Evolutionary conservation across 1,140 invertebrate species (phyloP).

Genomic region (Drosophila gunungcola): DNA sequence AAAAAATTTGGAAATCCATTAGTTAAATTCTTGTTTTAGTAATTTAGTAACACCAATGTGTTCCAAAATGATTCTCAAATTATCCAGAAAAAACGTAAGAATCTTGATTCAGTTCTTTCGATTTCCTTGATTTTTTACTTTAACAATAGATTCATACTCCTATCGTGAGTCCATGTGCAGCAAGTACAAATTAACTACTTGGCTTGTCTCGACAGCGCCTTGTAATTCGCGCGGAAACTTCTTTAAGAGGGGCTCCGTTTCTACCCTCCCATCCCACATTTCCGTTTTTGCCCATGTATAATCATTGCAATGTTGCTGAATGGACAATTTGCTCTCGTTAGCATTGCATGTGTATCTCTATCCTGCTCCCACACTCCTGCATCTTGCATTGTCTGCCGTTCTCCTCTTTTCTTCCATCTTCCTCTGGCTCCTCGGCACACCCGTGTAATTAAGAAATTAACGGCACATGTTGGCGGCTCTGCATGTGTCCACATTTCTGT

Average conservation of each 20-base stretch:
- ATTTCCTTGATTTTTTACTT: constrained; percentile 7
- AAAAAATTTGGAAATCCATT: too few relatives aligned
- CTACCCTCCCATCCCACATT: not conserved
- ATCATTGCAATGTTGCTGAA: constrained; percentile 56
- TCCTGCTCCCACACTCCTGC: constrained; percentile 13
- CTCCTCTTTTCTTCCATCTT: constrained; percentile 1
- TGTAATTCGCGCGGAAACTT: constrained; percentile 76
- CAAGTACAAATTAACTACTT: constrained; percentile 78
- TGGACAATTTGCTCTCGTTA: constrained; percentile 62
- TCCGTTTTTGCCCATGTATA: constrained; percentile 20
- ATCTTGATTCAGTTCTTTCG: not conserved
- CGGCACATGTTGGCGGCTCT: constrained; percentile 75
- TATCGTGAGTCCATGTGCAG: constrained; percentile 48
- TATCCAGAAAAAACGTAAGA: too few relatives aligned
- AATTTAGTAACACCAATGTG: too few relatives aligned
- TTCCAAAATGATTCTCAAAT: too few relatives aligned
- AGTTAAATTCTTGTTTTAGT: too few relatives aligned
- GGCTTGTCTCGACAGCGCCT: constrained; percentile 70
- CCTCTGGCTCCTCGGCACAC: constrained; percentile 45
- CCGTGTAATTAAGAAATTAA: constrained; percentile 82
- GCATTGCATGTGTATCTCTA: constrained; percentile 35
- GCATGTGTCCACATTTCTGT: constrained; percentile 47
- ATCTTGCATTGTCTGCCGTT: constrained; percentile 20
- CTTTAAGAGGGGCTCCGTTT: constrained; percentile 35
- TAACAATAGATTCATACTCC: constrained; percentile 12